These are phyloP conservation scores for Unio pictorum DNA, from an alignment of 2,888 invertebrate species.

Conservation along the genomic window DNA sequence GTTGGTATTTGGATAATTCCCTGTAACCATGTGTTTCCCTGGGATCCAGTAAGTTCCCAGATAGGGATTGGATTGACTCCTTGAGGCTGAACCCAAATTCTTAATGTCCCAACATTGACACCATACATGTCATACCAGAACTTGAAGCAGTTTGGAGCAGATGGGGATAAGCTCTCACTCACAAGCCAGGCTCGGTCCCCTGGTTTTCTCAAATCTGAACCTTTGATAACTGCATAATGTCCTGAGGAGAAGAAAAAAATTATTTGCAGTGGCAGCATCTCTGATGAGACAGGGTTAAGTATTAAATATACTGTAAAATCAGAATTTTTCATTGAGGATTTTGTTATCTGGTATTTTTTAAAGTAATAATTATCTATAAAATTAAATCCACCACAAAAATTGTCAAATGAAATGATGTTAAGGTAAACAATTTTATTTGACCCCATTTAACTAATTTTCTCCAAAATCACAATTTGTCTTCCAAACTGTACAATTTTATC, in stretches of 20 bases:
- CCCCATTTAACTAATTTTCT: too few species aligned
- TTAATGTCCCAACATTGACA: conserved; percentile 42
- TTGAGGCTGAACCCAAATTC: conserved; percentile 45
- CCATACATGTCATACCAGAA: conserved; percentile 69
- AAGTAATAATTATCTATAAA: too few species aligned
- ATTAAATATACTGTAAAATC: too few species aligned
- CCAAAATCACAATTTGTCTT: too few species aligned
- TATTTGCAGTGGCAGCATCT: too few species aligned
- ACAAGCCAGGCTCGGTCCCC: conserved; percentile 52
- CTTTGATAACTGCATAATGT: conserved; percentile 42
- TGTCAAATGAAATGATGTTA: too few species aligned
- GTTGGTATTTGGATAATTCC: conserved; percentile 44
- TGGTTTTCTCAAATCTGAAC: conserved; percentile 35
- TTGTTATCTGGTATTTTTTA: too few species aligned
- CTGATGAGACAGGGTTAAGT: too few species aligned
- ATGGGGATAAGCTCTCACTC: conserved; percentile 28
- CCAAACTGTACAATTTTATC: too few species aligned
- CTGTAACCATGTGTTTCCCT: conserved; percentile 38
- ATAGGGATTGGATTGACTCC: conserved; percentile 38
- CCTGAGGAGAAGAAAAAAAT: conserved; percentile 24
- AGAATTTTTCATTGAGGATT: too few species aligned
- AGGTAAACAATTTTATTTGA: too few species aligned
- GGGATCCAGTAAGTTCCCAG: conserved; percentile 51
- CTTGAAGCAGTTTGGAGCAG: conserved; percentile 43
- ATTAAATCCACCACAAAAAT: too few species aligned